Percentiles rank a stretch among this genome's conserved stretches.
Conservation (phyloP, 2,113 vertebrate genomes). For the Climacteris rufus region DNA sequence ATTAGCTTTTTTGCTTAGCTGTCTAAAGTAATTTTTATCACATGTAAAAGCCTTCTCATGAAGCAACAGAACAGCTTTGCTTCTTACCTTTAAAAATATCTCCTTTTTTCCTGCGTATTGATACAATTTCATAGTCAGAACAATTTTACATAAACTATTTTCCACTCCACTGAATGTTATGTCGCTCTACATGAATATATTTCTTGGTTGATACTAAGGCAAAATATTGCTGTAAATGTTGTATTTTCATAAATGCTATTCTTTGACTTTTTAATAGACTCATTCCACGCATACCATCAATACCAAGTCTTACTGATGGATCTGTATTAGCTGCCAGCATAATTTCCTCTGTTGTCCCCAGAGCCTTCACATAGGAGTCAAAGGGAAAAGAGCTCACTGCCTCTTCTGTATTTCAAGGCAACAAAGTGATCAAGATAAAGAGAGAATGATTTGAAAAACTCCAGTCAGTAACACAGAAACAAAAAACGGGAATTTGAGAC, state of each 20-base stretch:
- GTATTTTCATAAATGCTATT: constrained; percentile 35
- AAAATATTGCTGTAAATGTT: constrained; percentile 46
- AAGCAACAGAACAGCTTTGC: background rate
- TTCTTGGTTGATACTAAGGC: constrained; percentile 24
- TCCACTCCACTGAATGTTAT: constrained; percentile 50
- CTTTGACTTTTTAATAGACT: constrained; percentile 36
- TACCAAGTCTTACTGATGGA: background rate
- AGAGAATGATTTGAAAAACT: background rate
- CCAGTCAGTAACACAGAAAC: background rate
- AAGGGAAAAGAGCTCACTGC: background rate
- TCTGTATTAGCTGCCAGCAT: background rate
- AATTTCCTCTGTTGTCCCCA: constrained; percentile 11
- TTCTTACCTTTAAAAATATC: constrained; percentile 15
- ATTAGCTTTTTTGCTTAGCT: constrained; percentile 44
- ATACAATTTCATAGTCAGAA: constrained; percentile 37
- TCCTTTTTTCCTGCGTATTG: background rate
- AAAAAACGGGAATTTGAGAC: background rate
- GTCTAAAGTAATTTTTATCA: constrained; percentile 47
- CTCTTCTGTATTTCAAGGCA: background rate
- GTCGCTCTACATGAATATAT: constrained; percentile 43
- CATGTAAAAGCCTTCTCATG: background rate
- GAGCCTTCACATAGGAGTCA: background rate
- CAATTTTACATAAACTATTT: constrained; percentile 63
- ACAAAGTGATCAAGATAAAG: background rate
- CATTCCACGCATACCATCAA: constrained; percentile 17